Conservation (phyloP, 64 coral and sea anemone genomes). For the Montipora efflorescens region DNA sequence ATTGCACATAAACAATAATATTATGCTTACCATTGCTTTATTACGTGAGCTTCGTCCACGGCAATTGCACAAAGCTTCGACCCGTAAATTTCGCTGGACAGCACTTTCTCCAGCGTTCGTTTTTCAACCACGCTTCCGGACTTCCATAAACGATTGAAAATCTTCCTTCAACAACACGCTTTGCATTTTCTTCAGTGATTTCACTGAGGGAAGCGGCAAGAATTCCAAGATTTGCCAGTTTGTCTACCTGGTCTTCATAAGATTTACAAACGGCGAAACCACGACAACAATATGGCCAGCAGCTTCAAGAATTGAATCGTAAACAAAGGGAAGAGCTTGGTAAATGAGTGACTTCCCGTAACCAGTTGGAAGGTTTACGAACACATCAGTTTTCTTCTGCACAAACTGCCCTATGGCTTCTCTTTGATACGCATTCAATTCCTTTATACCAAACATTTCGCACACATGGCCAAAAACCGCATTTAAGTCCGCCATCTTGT, state of each 20-base stretch:
- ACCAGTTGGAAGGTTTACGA: slow-evolving; percentile 44
- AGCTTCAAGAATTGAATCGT: slow-evolving; percentile 17
- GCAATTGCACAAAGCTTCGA: slow-evolving; percentile 63
- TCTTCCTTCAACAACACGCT: slow-evolving; percentile 27
- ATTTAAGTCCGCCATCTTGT: not conserved
- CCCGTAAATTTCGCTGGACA: slow-evolving; percentile 17
- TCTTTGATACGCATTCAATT: slow-evolving; percentile 28
- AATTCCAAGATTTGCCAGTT: slow-evolving; percentile 36
- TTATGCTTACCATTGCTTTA: slow-evolving; percentile 73
- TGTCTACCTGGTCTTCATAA: slow-evolving; percentile 55
- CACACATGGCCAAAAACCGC: not conserved
- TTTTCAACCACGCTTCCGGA: slow-evolving; percentile 63
- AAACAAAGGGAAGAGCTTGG: slow-evolving; percentile 51
- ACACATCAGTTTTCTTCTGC: slow-evolving; percentile 31
- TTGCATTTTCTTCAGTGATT: slow-evolving; percentile 26
- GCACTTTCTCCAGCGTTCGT: slow-evolving; percentile 55
- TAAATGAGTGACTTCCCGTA: slow-evolving; percentile 45
- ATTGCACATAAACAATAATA: too few species aligned
- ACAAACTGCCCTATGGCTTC: slow-evolving; percentile 53
- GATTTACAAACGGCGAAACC: slow-evolving; percentile 43
- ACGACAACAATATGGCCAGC: slow-evolving; percentile 53
- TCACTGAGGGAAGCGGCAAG: slow-evolving; percentile 33
- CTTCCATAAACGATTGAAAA: slow-evolving; percentile 61
- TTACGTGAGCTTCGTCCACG: slow-evolving; percentile 76
- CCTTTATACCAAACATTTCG: slow-evolving; percentile 8